Percentiles rank a stretch among this genome's conserved stretches.
Conservation (phyloP, 2,113 vertebrate species). For the Anseranas semipalmata region DNA sequence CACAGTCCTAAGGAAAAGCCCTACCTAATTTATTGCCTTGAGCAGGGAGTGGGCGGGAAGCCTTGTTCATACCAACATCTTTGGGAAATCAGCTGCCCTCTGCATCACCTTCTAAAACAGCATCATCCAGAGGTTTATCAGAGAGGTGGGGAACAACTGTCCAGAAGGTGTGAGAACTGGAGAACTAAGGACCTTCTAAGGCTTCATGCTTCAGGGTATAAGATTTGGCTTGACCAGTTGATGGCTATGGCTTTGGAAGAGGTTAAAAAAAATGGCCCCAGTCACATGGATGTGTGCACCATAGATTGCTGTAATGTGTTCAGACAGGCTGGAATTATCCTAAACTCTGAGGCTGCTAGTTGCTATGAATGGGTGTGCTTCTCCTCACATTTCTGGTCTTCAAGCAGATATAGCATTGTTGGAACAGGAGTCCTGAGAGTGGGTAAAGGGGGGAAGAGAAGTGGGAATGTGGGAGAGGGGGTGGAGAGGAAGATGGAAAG, state of each 20-base stretch:
- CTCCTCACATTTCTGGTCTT: background rate
- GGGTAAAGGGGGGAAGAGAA: background rate
- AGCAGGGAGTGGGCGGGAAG: background rate
- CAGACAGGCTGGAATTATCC: background rate
- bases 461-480: rapidly evolving
- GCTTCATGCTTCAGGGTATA: background rate
- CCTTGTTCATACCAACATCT: background rate
- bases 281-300: background rate
- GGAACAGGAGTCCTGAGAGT: background rate
- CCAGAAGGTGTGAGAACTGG: background rate
- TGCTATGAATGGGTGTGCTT: background rate
- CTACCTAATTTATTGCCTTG: background rate
- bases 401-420: background rate
- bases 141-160: background rate
- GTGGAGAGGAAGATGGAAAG: background rate
- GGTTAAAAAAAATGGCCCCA: background rate
- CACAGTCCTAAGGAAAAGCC: background rate
- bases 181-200: background rate
- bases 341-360: background rate
- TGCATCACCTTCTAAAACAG: background rate
- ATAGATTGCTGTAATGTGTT: rapidly evolving
- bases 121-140: background rate
- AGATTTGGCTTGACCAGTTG: background rate
- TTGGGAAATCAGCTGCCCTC: background rate
- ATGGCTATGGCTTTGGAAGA: background rate